Conservation (phyloP, 2,113 vertebrate genomes). For the Dryoscopus gambensis region DNA sequence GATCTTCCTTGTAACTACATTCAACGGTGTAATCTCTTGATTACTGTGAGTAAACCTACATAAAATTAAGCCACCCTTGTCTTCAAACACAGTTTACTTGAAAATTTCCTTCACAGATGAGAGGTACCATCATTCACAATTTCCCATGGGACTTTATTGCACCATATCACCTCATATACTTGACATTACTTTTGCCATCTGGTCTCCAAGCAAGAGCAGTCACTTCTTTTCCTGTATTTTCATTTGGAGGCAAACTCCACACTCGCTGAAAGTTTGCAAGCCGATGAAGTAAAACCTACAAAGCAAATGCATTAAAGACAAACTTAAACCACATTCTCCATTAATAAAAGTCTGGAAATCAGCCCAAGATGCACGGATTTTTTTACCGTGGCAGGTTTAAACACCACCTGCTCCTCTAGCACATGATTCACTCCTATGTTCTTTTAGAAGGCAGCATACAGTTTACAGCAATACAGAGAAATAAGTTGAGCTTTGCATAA, state of each 20-base stretch:
- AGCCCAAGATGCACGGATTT: not conserved
- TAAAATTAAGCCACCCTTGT: not conserved
- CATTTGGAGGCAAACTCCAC: constrained; percentile 93
- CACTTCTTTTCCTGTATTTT: constrained; percentile 94
- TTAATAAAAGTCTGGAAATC: not conserved
- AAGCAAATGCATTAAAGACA: not conserved
- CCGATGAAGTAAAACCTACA: constrained; percentile 91
- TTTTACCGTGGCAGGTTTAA: not conserved
- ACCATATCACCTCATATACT: not conserved
- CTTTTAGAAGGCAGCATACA: not conserved
- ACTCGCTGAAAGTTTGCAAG: constrained; percentile 94
- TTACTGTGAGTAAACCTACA: not conserved
- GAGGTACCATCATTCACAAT: not conserved
- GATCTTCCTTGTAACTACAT: not conserved
- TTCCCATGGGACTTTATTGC: not conserved
- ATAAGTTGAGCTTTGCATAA: not conserved
- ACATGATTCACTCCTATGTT: not conserved
- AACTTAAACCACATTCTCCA: not conserved
- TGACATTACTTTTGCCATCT: constrained; percentile 92
- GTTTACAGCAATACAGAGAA: not conserved
- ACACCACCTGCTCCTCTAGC: not conserved
- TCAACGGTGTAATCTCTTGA: not conserved
- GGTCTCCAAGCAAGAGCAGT: constrained; percentile 94
- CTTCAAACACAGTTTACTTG: not conserved
- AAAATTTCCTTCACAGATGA: not conserved